These are phyloP conservation scores for Gyrodactylus bullatarudis DNA, from an alignment of 1,140 invertebrate genomes.

Conservation along the genomic window DNA sequence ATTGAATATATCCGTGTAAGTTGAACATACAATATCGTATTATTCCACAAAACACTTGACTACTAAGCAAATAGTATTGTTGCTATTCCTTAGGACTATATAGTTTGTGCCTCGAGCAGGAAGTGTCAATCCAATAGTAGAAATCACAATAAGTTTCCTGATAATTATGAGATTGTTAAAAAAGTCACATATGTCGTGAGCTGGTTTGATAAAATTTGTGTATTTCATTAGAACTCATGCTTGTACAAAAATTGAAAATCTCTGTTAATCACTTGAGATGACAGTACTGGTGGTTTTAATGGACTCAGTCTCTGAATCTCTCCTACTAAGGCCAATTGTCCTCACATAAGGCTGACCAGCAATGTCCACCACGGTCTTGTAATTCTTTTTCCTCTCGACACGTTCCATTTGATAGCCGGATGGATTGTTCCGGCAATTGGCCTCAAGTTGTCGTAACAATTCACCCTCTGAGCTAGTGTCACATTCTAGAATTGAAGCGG, in stretches of 20 bases:
- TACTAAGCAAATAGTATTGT: too few species aligned
- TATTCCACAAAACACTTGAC: too few species aligned
- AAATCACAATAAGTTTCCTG: too few species aligned
- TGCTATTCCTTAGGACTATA: too few species aligned
- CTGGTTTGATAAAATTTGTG: neutral
- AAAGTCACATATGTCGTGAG: too few species aligned
- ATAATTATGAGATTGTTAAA: too few species aligned
- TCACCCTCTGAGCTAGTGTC: neutral
- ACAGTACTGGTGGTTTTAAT: neutral
- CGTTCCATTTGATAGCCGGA: neutral
- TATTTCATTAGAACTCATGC: too few species aligned
- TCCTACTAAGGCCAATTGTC: neutral
- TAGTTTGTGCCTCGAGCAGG: too few species aligned
- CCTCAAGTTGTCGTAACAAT: neutral
- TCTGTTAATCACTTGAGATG: neutral
- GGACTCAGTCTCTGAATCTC: neutral
- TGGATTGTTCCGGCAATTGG: neutral
- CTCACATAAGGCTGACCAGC: neutral
- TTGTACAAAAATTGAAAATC: too few species aligned
- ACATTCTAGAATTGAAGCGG: neutral
- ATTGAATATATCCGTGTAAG: too few species aligned
- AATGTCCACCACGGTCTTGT: neutral
- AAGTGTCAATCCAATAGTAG: too few species aligned
- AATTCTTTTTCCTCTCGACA: neutral
- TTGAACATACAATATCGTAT: too few species aligned